These are phyloP conservation scores for Arvicanthis niloticus DNA, from an alignment of 2,113 vertebrate species.

Conservation along the genomic window DNA sequence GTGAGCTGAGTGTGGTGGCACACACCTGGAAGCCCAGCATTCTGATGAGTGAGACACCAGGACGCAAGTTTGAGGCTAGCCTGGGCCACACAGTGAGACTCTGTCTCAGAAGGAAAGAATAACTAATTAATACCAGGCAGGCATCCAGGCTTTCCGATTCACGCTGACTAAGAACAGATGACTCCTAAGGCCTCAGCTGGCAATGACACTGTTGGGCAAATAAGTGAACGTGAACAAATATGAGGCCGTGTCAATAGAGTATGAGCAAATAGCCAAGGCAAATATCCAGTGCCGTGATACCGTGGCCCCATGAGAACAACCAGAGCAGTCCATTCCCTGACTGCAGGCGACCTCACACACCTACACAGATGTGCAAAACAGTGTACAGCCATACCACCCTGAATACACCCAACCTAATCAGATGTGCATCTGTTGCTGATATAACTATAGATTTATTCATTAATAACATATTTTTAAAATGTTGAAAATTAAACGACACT, in stretches of 20 bases:
- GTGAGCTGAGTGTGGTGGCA: not conserved
- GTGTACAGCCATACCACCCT: not conserved
- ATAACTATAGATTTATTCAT: not conserved
- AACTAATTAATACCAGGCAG: not conserved
- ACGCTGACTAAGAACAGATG: constrained; percentile 31
- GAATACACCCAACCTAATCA: not conserved
- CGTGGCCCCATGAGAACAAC: not conserved
- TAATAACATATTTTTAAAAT: not conserved
- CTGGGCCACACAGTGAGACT: not conserved
- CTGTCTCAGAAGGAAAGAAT: not conserved
- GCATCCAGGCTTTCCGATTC: constrained; percentile 3
- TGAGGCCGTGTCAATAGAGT: not conserved
- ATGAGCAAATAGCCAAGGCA: constrained; percentile 26
- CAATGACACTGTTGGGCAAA: constrained; percentile 49
- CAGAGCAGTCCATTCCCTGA: not conserved
- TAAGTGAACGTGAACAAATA: constrained; percentile 36
- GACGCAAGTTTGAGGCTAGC: not conserved
- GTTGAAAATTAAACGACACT: constrained; percentile 19
- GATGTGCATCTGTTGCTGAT: not conserved
- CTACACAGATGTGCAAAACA: not conserved
- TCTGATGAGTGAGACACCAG: not conserved
- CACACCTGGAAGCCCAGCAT: not conserved
- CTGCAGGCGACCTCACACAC: not conserved
- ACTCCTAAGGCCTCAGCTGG: constrained; percentile 30
- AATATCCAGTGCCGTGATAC: not conserved